These are phyloP conservation scores for Nesidiocoris tenuis DNA, from an alignment of 2,888 invertebrate species.

Conservation along the genomic window DNA sequence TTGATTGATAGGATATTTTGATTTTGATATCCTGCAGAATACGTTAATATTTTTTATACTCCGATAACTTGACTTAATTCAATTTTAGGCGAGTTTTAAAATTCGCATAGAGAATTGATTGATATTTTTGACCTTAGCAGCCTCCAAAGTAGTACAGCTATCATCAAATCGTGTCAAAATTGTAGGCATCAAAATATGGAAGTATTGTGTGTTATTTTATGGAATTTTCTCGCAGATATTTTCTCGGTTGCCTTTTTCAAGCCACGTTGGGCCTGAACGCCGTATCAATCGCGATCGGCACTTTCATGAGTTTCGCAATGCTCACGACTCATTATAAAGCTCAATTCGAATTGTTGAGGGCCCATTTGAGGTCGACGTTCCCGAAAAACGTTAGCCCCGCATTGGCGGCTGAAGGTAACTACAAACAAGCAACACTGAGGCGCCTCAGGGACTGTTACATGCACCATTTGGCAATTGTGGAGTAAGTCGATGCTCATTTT, in stretches of 20 bases:
- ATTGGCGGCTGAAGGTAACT: background rate
- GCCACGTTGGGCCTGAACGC: conserved; percentile 25
- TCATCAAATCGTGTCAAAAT: no score
- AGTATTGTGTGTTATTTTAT: no score
- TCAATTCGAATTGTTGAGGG: conserved; percentile 20
- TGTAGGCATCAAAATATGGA: no score
- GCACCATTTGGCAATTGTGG: conserved; percentile 22
- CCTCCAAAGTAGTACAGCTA: no score
- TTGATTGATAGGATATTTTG: no score
- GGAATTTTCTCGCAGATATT: no score
- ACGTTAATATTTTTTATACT: no score
- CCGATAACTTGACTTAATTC: no score
- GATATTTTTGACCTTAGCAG: no score
- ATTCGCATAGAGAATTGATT: no score
- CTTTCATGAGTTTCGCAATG: conserved; percentile 25
- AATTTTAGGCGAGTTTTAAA: no score
- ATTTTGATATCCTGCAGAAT: no score
- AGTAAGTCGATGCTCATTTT: background rate
- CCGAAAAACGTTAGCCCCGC: background rate
- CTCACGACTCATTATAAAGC: conserved; percentile 24
- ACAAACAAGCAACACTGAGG: conserved; percentile 9
- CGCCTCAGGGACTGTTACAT: conserved; percentile 13
- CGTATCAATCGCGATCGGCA: conserved; percentile 19
- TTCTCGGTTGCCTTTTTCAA: conserved; percentile 25
- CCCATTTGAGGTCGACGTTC: conserved; percentile 7